Evolutionary conservation across 2,888 invertebrate species (phyloP).

Genomic region (Torymus tubicola): DNA sequence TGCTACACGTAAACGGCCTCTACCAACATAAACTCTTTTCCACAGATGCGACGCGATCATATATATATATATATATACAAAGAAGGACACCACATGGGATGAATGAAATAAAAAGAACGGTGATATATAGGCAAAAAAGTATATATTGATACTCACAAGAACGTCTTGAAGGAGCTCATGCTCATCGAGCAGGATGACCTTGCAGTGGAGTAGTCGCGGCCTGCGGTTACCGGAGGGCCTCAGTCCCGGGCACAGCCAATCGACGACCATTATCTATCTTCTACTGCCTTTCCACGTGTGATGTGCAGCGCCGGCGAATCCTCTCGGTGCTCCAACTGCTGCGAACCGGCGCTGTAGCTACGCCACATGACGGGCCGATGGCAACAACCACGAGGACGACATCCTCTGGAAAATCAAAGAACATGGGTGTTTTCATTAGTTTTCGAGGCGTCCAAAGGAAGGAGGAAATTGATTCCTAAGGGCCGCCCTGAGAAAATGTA

Average conservation of each 20-base stretch:
- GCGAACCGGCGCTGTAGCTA: slow-evolving; percentile 6
- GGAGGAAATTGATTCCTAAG: slow-evolving; percentile 26
- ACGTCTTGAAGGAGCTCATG: slow-evolving; percentile 93
- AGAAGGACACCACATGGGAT: not conserved
- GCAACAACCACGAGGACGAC: not conserved
- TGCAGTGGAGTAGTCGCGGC: slow-evolving; percentile 84
- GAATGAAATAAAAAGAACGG: not conserved
- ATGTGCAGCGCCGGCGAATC: not conserved
- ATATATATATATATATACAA: not conserved
- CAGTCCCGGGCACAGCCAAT: slow-evolving; percentile 75
- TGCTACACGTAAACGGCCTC: not conserved
- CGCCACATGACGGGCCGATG: slow-evolving; percentile 45
- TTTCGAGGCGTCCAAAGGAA: too few species aligned
- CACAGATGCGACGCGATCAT: too few species aligned
- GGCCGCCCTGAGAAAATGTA: too few species aligned
- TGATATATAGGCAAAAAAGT: too few species aligned
- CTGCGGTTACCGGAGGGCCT: slow-evolving; percentile 78
- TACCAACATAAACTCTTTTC: too few species aligned
- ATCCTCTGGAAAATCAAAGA: slow-evolving; percentile 45
- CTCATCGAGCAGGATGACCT: slow-evolving; percentile 92
- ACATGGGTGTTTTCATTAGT: not conserved
- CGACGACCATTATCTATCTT: slow-evolving; percentile 71
- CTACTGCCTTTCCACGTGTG: not conserved
- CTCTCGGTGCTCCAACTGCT: not conserved
- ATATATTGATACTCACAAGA: slow-evolving; percentile 81